Evolutionary conservation across 2,888 invertebrate species (phyloP).

Genomic region (Dasysyrphus albostriatus): DNA sequence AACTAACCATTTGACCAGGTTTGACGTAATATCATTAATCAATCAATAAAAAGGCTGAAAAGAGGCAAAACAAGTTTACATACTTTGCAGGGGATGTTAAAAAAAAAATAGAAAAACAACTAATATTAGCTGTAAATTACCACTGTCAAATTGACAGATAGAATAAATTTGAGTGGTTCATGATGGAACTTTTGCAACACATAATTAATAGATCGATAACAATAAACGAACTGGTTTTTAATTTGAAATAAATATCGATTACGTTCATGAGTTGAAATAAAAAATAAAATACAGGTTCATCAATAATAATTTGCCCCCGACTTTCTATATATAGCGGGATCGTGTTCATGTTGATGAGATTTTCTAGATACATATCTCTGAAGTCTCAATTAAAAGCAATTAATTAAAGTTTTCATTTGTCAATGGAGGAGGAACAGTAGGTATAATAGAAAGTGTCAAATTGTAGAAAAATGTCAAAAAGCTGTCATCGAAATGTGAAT

Average conservation of each 20-base stretch:
- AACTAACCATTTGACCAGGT: constrained; percentile 63
- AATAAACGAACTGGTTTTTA: constrained; percentile 6
- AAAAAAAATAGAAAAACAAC: constrained; percentile 16
- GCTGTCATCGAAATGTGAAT: constrained; percentile 8
- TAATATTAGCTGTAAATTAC: constrained; percentile 48
- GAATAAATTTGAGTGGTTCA: constrained; percentile 41
- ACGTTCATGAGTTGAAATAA: neutral
- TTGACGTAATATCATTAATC: constrained; percentile 70
- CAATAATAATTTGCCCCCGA: neutral
- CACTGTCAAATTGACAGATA: constrained; percentile 61
- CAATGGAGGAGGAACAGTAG: neutral
- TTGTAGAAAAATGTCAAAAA: neutral
- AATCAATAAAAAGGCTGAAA: constrained; percentile 53
- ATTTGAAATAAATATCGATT: neutral
- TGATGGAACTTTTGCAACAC: constrained; percentile 41
- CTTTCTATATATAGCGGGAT: neutral
- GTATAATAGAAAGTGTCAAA: neutral
- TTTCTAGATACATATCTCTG: neutral
- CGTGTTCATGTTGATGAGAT: neutral
- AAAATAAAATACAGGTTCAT: neutral
- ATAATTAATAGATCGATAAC: constrained; percentile 58
- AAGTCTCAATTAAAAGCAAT: neutral
- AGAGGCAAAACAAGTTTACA: constrained; percentile 45
- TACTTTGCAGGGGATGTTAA: neutral
- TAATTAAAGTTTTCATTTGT: neutral